Percentiles rank a stretch among this genome's conserved stretches.
phyloP scores from a whole-genome alignment of 2,797 vertebrate genomes.

The Coilia nasus region DNA sequence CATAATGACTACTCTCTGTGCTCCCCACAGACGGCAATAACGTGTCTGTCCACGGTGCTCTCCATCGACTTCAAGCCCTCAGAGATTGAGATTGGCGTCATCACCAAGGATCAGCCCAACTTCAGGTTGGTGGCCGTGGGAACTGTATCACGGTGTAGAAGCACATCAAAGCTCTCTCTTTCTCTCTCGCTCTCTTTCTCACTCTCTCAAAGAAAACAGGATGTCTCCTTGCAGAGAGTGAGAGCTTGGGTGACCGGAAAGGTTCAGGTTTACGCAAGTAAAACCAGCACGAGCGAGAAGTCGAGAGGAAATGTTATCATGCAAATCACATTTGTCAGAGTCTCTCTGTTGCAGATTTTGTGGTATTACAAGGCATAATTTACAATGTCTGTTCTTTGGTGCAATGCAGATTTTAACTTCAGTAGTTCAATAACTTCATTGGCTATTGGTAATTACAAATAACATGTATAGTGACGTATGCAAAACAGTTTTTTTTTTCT shows the following conservation, averaged over 20 bases:
- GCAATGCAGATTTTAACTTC: background rate
- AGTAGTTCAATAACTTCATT: no score
- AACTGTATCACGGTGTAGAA: background rate
- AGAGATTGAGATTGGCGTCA: slow-evolving; percentile 92
- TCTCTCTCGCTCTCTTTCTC: background rate
- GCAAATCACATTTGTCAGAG: background rate
- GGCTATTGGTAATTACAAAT: no score
- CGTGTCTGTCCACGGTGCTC: slow-evolving; percentile 92
- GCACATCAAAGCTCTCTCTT: background rate
- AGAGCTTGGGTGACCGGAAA: background rate
- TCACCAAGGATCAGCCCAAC: slow-evolving; percentile 90
- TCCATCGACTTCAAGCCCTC: slow-evolving; percentile 98
- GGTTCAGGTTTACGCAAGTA: background rate
- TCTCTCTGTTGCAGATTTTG: background rate
- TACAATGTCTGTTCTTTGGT: background rate
- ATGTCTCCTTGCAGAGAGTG: background rate
- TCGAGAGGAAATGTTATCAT: background rate
- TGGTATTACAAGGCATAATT: background rate
- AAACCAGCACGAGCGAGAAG: background rate
- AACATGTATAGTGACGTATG: background rate
- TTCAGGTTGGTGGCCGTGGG: slow-evolving; percentile 79
- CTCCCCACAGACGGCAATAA: slow-evolving; percentile 76
- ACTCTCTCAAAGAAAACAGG: slow-evolving; percentile 16
- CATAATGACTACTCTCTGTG: background rate
- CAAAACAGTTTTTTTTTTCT: background rate